Conservation (phyloP, 1,140 invertebrate species). For the Elysia chlorotica region DNA sequence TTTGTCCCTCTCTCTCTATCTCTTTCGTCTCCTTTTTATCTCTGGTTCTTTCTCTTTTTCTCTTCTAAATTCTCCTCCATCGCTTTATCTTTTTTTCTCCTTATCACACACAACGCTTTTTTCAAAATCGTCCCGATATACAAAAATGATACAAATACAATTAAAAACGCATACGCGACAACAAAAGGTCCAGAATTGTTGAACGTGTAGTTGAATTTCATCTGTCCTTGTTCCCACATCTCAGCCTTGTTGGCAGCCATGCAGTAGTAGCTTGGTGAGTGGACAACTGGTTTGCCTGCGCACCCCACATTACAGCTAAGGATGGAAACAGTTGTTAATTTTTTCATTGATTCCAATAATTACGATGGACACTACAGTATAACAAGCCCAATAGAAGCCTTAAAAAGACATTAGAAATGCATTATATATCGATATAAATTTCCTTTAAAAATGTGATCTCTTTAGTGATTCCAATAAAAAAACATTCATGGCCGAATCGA, state of each 20-base stretch:
- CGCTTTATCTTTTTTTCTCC: not conserved
- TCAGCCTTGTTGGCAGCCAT: conserved; percentile 17
- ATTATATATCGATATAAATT: too few relatives aligned
- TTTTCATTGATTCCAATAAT: too few relatives aligned
- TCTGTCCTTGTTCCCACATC: conserved; percentile 27
- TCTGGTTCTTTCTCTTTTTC: not conserved
- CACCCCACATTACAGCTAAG: too few relatives aligned
- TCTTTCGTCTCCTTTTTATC: too few relatives aligned
- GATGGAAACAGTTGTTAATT: too few relatives aligned
- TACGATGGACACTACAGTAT: too few relatives aligned
- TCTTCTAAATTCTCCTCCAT: not conserved
- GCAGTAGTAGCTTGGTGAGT: conserved; percentile 8
- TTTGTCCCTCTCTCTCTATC: too few relatives aligned
- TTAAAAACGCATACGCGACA: not conserved
- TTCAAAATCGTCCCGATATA: not conserved
- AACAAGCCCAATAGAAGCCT: too few relatives aligned
- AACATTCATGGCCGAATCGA: too few relatives aligned
- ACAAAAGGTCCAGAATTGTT: conserved; percentile 14
- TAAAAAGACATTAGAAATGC: too few relatives aligned
- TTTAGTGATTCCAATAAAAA: too few relatives aligned
- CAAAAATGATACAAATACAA: not conserved
- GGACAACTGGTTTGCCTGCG: not conserved
- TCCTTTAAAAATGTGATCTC: too few relatives aligned
- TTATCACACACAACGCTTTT: not conserved
- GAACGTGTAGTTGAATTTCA: conserved; percentile 22